Conservation (phyloP, 2,113 vertebrate genomes). For the Hyla sarda region DNA sequence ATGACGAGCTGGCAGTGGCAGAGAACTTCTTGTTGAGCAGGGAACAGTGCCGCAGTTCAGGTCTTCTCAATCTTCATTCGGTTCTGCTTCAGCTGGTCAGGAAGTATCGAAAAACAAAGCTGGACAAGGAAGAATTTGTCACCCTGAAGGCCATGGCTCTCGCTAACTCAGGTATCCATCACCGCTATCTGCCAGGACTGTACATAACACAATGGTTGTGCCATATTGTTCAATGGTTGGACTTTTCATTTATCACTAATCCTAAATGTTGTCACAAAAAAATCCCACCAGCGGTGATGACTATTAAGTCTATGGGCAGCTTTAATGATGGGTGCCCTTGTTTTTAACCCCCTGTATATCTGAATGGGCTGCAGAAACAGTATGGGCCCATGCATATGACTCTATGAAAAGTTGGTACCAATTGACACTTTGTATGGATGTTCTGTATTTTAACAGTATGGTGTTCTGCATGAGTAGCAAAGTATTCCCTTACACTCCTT, state of each 20-base stretch:
- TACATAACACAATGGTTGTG: neutral
- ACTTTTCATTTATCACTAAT: too few species aligned
- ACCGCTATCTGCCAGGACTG: neutral
- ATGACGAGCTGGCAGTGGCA: constrained; percentile 96
- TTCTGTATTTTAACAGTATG: neutral
- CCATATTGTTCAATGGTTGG: too few species aligned
- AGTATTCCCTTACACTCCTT: too few species aligned
- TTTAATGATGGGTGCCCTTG: too few species aligned
- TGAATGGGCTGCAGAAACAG: neutral
- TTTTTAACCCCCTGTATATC: neutral
- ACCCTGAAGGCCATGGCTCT: constrained; percentile 97
- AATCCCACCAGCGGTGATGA: too few species aligned
- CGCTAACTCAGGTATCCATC: constrained; percentile 89
- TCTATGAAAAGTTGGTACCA: neutral
- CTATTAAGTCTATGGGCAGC: neutral
- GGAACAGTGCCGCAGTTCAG: constrained; percentile 93
- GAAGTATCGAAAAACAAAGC: constrained; percentile 95
- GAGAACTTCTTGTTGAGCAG: constrained; percentile 99
- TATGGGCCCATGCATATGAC: neutral
- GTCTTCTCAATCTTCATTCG: constrained; percentile 92
- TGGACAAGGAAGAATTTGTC: constrained; percentile 98
- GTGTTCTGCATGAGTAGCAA: neutral
- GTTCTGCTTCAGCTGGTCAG: constrained; percentile 96
- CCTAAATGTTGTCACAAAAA: too few species aligned
- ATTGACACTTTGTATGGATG: neutral